Conservation (phyloP, 2,113 vertebrate genomes). For the Pristiophorus japonicus region DNA sequence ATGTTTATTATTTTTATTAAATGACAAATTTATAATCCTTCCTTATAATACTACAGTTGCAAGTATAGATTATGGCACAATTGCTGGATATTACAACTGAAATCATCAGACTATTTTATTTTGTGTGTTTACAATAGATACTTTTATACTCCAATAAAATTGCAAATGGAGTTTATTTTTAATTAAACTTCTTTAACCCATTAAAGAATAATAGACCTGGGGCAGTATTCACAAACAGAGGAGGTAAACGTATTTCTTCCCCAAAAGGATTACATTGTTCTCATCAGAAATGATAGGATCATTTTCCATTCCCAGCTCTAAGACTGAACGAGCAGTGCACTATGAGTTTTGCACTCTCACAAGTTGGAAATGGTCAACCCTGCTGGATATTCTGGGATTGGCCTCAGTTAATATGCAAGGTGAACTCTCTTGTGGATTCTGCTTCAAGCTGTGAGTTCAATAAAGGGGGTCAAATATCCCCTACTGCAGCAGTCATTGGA, state of each 20-base stretch:
- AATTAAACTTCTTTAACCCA: background rate
- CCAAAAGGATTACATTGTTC: background rate
- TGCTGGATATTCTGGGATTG: background rate
- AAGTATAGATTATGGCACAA: background rate
- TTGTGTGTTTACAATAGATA: background rate
- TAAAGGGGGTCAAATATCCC: background rate
- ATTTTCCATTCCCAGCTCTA: background rate
- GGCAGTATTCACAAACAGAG: background rate
- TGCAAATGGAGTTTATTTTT: background rate
- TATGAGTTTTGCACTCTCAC: background rate
- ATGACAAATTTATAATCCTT: background rate
- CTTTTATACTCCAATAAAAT: background rate
- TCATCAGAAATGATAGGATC: background rate
- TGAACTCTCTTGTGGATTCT: background rate
- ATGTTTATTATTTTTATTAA: background rate
- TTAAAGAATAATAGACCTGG: background rate
- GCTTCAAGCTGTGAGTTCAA: background rate
- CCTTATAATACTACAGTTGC: background rate
- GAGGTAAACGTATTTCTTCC: background rate
- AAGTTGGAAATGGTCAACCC: background rate
- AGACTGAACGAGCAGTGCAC: background rate
- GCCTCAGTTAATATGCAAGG: background rate
- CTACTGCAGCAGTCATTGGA: too few species aligned
- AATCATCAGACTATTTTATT: background rate
- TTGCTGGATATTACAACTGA: background rate